Conservation (phyloP, 1,140 invertebrate species). For the Cecropterus lyciades region DNA sequence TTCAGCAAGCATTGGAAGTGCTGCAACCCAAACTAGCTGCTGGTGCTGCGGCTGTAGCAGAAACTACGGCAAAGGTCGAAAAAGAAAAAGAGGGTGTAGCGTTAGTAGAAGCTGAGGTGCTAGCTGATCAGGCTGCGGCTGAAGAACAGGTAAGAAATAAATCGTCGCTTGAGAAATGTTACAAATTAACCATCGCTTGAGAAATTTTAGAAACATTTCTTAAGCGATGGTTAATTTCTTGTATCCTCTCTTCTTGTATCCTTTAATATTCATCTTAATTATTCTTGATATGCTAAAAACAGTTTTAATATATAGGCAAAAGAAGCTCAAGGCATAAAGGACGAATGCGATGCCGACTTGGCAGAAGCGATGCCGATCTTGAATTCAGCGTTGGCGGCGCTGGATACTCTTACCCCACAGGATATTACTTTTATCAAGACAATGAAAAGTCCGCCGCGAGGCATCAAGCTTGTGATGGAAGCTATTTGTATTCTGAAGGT, state of each 20-base stretch:
- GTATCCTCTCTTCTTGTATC: too few relatives aligned
- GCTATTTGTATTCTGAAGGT: slow-evolving; percentile 97
- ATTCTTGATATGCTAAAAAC: neutral
- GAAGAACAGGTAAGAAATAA: slow-evolving; percentile 82
- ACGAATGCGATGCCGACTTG: slow-evolving; percentile 97
- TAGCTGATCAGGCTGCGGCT: slow-evolving; percentile 87
- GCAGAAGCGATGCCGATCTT: slow-evolving; percentile 97
- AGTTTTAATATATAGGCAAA: slow-evolving; percentile 79
- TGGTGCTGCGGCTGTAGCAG: slow-evolving; percentile 93
- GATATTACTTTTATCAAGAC: slow-evolving; percentile 98
- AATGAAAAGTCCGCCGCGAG: slow-evolving; percentile 98
- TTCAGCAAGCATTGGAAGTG: slow-evolving; percentile 93
- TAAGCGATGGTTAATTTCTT: too few relatives aligned
- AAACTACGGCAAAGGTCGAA: slow-evolving; percentile 91
- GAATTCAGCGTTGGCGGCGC: slow-evolving; percentile 93
- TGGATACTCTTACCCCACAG: slow-evolving; percentile 95
- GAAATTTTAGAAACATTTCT: too few relatives aligned
- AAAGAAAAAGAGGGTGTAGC: slow-evolving; percentile 94
- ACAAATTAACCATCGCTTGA: too few relatives aligned
- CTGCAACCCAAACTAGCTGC: slow-evolving; percentile 95
- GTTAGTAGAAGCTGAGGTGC: slow-evolving; percentile 89
- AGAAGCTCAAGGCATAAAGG: slow-evolving; percentile 95
- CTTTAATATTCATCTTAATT: too few relatives aligned
- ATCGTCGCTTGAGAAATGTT: too few relatives aligned
- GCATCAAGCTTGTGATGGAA: slow-evolving; percentile 97